Evolutionary conservation across 2,888 invertebrate genomes (phyloP).

Genomic region (Cepaea hortensis): DNA sequence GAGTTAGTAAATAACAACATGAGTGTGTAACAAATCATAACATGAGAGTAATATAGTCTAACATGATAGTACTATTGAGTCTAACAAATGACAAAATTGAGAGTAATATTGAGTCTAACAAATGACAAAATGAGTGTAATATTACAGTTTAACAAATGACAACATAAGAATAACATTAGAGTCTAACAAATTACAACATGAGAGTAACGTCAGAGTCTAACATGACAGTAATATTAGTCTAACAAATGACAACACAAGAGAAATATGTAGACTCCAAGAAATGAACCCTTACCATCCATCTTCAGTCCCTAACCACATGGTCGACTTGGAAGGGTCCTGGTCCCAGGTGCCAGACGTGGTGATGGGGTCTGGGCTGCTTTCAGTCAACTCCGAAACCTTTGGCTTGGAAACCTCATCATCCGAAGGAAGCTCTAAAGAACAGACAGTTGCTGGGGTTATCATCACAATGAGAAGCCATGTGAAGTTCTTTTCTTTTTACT

Average conservation of each 20-base stretch:
- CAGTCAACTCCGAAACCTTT: slow-evolving; percentile 57
- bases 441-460: background rate
- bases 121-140: background rate
- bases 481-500: too few relatives aligned
- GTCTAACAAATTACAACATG: background rate
- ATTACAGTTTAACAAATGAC: background rate
- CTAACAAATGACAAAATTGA: too few relatives aligned
- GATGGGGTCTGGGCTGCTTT: slow-evolving; percentile 64
- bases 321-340: slow-evolving; percentile 77
- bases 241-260: background rate
- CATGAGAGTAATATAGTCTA: too few relatives aligned
- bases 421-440: slow-evolving; percentile 49
- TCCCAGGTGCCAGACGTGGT: slow-evolving; percentile 66
- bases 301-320: slow-evolving; percentile 98
- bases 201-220: background rate
- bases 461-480: too few relatives aligned
- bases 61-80: too few relatives aligned
- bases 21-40: too few relatives aligned
- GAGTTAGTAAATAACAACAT: too few relatives aligned
- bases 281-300: slow-evolving; percentile 83
- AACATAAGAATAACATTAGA: background rate
- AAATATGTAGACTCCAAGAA: background rate
- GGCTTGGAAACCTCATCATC: slow-evolving; percentile 60
- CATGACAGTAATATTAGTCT: too few relatives aligned
- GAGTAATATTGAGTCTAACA: background rate